phyloP scores from a whole-genome alignment of 1,140 invertebrate species.

The Drosophila carrolli region DNA sequence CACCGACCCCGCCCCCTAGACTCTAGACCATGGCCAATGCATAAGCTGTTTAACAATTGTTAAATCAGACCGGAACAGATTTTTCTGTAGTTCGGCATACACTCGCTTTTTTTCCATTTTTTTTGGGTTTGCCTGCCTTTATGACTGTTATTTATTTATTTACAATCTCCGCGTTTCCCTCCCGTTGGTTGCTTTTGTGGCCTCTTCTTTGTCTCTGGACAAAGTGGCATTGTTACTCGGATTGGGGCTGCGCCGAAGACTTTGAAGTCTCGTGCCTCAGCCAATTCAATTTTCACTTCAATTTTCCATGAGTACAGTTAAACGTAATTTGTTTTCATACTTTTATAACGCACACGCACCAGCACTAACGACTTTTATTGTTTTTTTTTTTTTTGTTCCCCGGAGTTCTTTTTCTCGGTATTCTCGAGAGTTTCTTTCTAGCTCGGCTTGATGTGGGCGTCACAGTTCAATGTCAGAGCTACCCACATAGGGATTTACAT shows the following conservation, averaged over 20 bases:
- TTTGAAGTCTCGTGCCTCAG: slow-evolving; percentile 63
- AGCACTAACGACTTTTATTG: slow-evolving; percentile 17
- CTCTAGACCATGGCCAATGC: slow-evolving; percentile 56
- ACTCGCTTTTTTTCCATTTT: slow-evolving; percentile 15
- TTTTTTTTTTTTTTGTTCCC: not conserved
- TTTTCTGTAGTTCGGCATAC: slow-evolving; percentile 47
- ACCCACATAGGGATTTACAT: slow-evolving; percentile 41
- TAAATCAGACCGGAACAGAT: slow-evolving; percentile 82
- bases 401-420: slow-evolving; percentile 15
- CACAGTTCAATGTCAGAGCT: slow-evolving; percentile 56
- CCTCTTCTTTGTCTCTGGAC: slow-evolving; percentile 32
- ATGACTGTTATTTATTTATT: slow-evolving; percentile 41
- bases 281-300: slow-evolving; percentile 77
- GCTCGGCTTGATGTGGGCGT: slow-evolving; percentile 28
- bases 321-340: slow-evolving; percentile 73
- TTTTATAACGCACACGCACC: slow-evolving; percentile 46
- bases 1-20: not conserved
- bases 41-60: slow-evolving; percentile 81
- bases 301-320: slow-evolving; percentile 68
- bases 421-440: slow-evolving; percentile 2
- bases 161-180: slow-evolving; percentile 26
- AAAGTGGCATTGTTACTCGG: slow-evolving; percentile 73
- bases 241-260: slow-evolving; percentile 42
- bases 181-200: slow-evolving; percentile 35
- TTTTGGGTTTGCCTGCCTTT: slow-evolving; percentile 2